Evolutionary conservation across 2,113 vertebrate species (phyloP), one percentile per base, ranked within the genome.

Genomic region (Rhinichthys klamathensis): DNA sequence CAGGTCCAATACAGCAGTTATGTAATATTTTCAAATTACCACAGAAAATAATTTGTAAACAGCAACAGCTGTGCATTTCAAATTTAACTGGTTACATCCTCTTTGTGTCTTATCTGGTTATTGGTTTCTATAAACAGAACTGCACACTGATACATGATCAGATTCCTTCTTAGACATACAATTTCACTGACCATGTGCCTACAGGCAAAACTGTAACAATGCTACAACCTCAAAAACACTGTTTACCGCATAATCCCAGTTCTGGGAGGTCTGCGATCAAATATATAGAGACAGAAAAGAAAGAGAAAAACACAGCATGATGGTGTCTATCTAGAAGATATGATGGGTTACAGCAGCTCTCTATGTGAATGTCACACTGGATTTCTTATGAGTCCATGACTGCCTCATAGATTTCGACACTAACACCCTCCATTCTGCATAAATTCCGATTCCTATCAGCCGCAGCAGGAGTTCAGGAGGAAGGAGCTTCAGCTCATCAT

Each of bases 301-400:
- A 6, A 30, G 15, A 46, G n/a, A 63, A 46, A 65, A 46, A 81
- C 23, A 32, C 44, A 35, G 61, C 10, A 8, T 67, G 27, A 49
- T 32, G 38, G 10, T 67, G 44, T 51, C 41, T 67, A 32, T 69
- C 41, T 32, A 69, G 27, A 49, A 32, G 38, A 69, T 13, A 21
- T 81, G 44, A 81, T 81, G 16, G 21, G 41, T 30, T 81, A 2
- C 79, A 69, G 79, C 79, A 69, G 79, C 25, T 69, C 61, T 81
- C 44, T 27, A 32, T 81, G 61, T 27, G 38, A 81, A n/a, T 69
- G 61, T 81, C 41, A 69, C 79, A 51, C 60, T 35, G 78, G n/a
- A 81, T 81, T 67, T 32, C 74, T 76, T 21, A 76, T 76, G 27
- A 76, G 25, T 76, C 8, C 35, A 27, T 44, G 54, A 3, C 15